Conservation (phyloP, 2,888 invertebrate genomes). For the Hipparchia sbordonii region DNA sequence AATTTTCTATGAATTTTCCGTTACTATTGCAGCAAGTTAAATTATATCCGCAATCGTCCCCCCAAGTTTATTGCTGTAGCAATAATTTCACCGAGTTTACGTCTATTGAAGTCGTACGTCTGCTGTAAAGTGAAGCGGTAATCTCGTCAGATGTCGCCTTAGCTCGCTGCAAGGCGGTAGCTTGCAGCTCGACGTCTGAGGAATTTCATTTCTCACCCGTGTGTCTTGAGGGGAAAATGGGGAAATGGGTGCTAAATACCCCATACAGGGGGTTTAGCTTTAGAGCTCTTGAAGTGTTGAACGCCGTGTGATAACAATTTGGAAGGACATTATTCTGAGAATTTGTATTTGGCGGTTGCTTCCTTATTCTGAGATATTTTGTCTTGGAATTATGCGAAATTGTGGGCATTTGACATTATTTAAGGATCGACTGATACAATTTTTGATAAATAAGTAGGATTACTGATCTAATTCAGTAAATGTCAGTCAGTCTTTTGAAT, state of each 20-base stretch:
- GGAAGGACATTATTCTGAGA: slow-evolving; percentile 5
- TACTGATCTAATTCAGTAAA: no score
- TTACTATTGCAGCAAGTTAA: neutral
- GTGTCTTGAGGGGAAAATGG: slow-evolving; percentile 20
- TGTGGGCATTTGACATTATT: no score
- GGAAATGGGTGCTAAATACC: slow-evolving; percentile 28
- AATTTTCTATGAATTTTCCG: neutral
- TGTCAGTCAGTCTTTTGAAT: no score
- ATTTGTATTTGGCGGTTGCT: neutral
- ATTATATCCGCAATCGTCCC: neutral
- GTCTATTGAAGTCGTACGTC: slow-evolving; percentile 39
- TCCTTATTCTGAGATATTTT: neutral
- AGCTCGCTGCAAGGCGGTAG: slow-evolving; percentile 48
- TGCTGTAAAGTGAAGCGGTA: slow-evolving; percentile 25
- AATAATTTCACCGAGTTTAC: slow-evolving; percentile 12
- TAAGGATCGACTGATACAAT: no score
- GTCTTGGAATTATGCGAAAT: no score
- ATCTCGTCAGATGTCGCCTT: slow-evolving; percentile 47
- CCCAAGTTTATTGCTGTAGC: neutral
- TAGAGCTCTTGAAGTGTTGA: slow-evolving; percentile 28
- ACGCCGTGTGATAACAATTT: slow-evolving; percentile 23
- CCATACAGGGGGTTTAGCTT: slow-evolving; percentile 27
- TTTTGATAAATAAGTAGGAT: no score
- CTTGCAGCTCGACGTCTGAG: slow-evolving; percentile 38
- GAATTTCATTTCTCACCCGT: slow-evolving; percentile 42